Evolutionary conservation across 2,113 vertebrate genomes (phyloP).

Genomic region (Leucoraja erinaceus): DNA sequence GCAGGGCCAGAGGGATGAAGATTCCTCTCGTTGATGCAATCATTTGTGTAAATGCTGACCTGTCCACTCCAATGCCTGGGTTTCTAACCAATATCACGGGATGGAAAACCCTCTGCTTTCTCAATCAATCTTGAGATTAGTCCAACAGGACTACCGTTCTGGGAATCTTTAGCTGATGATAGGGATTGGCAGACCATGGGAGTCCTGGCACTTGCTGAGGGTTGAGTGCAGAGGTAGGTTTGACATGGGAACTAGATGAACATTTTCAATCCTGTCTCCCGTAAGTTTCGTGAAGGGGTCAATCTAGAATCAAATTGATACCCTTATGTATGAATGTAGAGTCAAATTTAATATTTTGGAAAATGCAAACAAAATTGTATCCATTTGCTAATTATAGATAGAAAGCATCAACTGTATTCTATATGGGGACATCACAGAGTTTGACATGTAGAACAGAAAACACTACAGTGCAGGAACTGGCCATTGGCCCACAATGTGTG

Average conservation of each 20-base stretch:
- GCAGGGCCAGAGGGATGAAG: not conserved
- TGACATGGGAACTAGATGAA: not conserved
- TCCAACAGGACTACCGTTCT: not conserved
- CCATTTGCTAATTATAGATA: not conserved
- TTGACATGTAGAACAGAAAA: too few relatives aligned
- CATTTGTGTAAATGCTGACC: not conserved
- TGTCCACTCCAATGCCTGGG: not conserved
- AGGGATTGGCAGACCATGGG: not conserved
- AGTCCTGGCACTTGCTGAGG: not conserved
- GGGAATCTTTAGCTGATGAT: not conserved
- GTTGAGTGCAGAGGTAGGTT: not conserved
- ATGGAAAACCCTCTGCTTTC: not conserved
- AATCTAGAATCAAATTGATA: not conserved
- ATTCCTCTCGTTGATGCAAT: not conserved
- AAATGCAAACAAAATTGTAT: not conserved
- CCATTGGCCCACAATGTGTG: too few relatives aligned
- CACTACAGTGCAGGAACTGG: too few relatives aligned
- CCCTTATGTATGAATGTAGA: not conserved
- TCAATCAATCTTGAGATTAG: not conserved
- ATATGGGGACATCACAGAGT: not conserved
- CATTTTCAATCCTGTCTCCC: not conserved
- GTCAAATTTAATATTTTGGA: not conserved
- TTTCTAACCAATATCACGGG: not conserved
- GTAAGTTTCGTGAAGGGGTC: not conserved
- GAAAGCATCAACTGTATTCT: not conserved